Conservation (phyloP, 2,888 invertebrate species). For the Argyresthia albistria region DNA sequence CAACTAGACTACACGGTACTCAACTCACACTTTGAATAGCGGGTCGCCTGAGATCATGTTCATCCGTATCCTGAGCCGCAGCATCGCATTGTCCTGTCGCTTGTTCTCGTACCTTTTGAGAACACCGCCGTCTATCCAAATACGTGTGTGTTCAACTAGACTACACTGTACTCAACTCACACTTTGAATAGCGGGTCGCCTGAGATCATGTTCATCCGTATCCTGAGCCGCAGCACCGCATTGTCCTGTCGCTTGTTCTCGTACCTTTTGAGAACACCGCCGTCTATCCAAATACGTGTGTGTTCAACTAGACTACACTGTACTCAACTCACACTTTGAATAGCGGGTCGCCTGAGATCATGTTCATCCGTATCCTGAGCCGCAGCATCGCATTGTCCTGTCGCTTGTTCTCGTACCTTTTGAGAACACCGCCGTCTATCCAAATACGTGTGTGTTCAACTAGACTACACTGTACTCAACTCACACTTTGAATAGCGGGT, state of each 20-base stretch:
- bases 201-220: slow-evolving; percentile 94
- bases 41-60: slow-evolving; percentile 81
- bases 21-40: no score
- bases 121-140: no score
- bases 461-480: slow-evolving; percentile 32
- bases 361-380: slow-evolving; percentile 92
- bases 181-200: no score
- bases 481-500: slow-evolving; percentile 98
- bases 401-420: slow-evolving; percentile 92
- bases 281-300: no score
- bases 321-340: no score
- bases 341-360: slow-evolving; percentile 74
- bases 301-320: no score
- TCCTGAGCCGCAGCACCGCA: slow-evolving; percentile 92
- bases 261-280: slow-evolving; percentile 96
- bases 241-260: slow-evolving; percentile 95
- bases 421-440: no score
- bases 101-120: slow-evolving; percentile 96
- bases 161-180: no score
- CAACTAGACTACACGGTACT: no score
- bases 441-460: no score
- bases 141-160: no score
- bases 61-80: slow-evolving; percentile 92
- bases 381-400: slow-evolving; percentile 97
- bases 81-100: slow-evolving; percentile 96